Base-by-base conservation (phyloP, 2,113 vertebrate genomes). In the Bubalus kerabau region DNA sequence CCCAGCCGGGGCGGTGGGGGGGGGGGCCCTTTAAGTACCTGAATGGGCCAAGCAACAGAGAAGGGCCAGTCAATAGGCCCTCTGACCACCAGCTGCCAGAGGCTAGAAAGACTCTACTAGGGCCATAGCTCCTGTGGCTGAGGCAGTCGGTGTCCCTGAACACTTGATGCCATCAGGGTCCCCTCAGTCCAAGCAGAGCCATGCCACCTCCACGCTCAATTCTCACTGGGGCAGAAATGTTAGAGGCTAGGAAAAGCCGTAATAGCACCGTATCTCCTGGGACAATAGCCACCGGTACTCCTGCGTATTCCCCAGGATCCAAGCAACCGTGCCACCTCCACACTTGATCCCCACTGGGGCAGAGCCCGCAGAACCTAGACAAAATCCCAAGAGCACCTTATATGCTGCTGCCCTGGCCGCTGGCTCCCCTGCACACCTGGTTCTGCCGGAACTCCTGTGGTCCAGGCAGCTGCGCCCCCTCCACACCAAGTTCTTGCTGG, bases 401-500 rank as follows among this genome's bases (percentile, higher is more conserved):
- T 36, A 5, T 40, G 9, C 19, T 71, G 5, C n/a, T 71, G n/a
- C 5, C n/a, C 67, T 40, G 21, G n/a, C n/a, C 19, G 8, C 19
- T 40, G 67, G 67, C 67, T 71, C 10, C 67, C 67, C n/a, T 71
- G n/a, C 2, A 71, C 10, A 23, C 10, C 67, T 6, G 67, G n/a
- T 40, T 21, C 21, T 14, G 12, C 11, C 12, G 2, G 71, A 24
- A 43, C 23, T 6, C 36, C 3, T 16, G 36, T 0, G 0, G 36
- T 23, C 71, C 23, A 43, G 23, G 21, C 71, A 43, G 36, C 36
- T 14, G 6, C 0, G 0, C 21, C 36, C 24, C 36, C 23, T 76
- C 36, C 36, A 14, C 6, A 7, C 23, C 36, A 36, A 76, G 23
- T 76, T 26, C 36, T 43, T 21, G 43, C 0, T 26, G 6, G 23